Percentiles rank a stretch among this genome's conserved stretches.
Evolutionary conservation across 2,888 invertebrate genomes (phyloP).

Genomic region (Oconnorella tubifera): DNA sequence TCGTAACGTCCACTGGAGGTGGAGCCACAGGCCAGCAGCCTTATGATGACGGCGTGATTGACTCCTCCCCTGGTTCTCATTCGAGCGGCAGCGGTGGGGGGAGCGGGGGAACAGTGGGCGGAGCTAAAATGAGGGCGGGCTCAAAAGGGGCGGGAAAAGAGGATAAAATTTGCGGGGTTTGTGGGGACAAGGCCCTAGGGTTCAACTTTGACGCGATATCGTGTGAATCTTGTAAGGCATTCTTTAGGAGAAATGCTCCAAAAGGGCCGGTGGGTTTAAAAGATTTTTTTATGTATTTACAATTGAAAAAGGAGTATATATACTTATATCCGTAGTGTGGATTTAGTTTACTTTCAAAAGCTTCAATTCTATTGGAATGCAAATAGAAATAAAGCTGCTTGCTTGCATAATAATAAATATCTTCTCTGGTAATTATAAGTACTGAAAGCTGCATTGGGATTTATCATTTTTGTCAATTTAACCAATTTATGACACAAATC

Average conservation of each 20-base stretch:
- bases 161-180: constrained; percentile 55
- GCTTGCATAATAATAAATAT: too few relatives aligned
- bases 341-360: too few relatives aligned
- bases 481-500: background rate
- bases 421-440: too few relatives aligned
- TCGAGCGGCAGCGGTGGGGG: constrained; percentile 5
- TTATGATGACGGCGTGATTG: background rate
- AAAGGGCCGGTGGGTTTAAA: constrained; percentile 55
- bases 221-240: constrained; percentile 56
- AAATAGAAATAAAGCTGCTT: too few relatives aligned
- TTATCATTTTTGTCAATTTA: too few relatives aligned
- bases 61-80: constrained; percentile 1
- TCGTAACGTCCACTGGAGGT: background rate
- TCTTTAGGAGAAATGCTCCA: constrained; percentile 56
- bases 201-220: constrained; percentile 57
- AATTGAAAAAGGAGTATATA: background rate
- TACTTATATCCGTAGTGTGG: background rate
- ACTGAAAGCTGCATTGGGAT: too few relatives aligned
- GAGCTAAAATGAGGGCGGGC: too few relatives aligned
- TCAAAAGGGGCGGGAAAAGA: constrained; percentile 39
- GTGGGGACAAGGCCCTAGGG: constrained; percentile 54
- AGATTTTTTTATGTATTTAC: too few relatives aligned
- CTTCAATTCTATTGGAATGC: too few relatives aligned
- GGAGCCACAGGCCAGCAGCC: background rate
- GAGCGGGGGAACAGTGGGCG: too few relatives aligned